A percentile compares a stretch with the other conserved stretches of the same genome.
Evolutionary conservation across 2,797 vertebrate genomes (phyloP).

Genomic region (Dipus sagitta): DNA sequence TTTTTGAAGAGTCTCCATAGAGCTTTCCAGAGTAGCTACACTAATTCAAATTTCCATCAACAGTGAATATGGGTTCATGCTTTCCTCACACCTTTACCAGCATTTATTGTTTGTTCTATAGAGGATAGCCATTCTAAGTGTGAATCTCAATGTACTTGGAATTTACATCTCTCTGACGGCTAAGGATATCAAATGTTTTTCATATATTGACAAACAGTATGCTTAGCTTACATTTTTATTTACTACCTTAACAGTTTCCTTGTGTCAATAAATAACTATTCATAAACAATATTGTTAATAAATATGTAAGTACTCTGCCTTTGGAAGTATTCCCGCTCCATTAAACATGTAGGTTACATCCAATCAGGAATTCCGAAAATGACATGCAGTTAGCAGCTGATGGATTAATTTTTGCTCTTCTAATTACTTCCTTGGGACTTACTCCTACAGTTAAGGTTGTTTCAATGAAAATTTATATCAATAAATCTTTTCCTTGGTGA

Average conservation of each 20-base stretch:
- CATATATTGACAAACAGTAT: neutral
- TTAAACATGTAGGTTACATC: neutral
- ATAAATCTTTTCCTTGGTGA: neutral
- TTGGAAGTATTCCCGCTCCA: neutral
- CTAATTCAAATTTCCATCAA: no score
- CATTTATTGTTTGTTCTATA: neutral
- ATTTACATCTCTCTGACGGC: neutral
- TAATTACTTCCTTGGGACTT: neutral
- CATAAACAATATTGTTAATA: neutral
- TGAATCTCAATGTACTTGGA: neutral
- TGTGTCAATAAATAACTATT: neutral
- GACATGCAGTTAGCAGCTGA: neutral
- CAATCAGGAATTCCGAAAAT: neutral
- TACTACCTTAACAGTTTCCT: constrained; percentile 22
- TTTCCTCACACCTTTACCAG: neutral
- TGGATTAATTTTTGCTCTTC: constrained; percentile 25
- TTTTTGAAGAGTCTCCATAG: neutral
- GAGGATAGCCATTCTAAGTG: neutral
- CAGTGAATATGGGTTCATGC: neutral
- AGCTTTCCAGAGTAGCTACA: no score
- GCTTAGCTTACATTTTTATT: neutral
- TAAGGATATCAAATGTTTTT: neutral
- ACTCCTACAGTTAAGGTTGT: neutral
- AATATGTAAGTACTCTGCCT: neutral
- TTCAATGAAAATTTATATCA: constrained; percentile 5